Base-by-base conservation (phyloP, 37 sponge, comb jelly and placozoan genomes). In the Eunapius fragilis region DNA sequence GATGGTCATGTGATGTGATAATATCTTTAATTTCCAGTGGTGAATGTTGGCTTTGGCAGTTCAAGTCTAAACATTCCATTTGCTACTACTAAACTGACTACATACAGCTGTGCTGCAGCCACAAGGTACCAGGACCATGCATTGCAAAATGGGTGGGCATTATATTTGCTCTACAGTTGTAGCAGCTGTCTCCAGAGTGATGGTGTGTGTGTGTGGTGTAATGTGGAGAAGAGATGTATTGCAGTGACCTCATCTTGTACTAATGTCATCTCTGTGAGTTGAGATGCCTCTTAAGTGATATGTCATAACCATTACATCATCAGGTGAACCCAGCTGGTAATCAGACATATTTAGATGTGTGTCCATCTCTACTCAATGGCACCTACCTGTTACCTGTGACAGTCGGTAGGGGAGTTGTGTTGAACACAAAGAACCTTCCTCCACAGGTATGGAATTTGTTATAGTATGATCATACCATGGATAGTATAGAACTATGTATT, bases 171-270 rank as follows among this genome's bases (percentile, higher is more conserved):
- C 26, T 74, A 4, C 72, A 84, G 85, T 33, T 89, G 85, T 84
- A 77, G 80, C 67, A 69, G 50, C 30, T 84, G 85, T 84, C 45
- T 84, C 30, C 33, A 74, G n/a, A 89, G 75, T 58, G 70, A 69
- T 24, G 74, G 31, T 78, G 70, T 68, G 7, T 89, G 89, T 84
- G 85, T 80, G 23, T 84, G 85, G 85, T 89, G 85, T 80, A 34
- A 50, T 37, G 70, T 34, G 31, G 78, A 79, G 25, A 77, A 77
- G 75, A 28, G 68, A 25, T 86, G 87, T 82, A 90, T 74, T 85
- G 91, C 79, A 69, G 70, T 58, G 38, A 25, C 84, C 41, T 37
- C 36, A 48, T 50, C 45, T 34, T 84, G 85, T 58, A 68, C 19
- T 28, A 25, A 68, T 84, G 77, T 10, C 25, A 47, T 25, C 37